Percentiles rank a stretch among this genome's conserved stretches.
phyloP scores from a whole-genome alignment of 2,113 vertebrate species.

The Rhinogobius similis region DNA sequence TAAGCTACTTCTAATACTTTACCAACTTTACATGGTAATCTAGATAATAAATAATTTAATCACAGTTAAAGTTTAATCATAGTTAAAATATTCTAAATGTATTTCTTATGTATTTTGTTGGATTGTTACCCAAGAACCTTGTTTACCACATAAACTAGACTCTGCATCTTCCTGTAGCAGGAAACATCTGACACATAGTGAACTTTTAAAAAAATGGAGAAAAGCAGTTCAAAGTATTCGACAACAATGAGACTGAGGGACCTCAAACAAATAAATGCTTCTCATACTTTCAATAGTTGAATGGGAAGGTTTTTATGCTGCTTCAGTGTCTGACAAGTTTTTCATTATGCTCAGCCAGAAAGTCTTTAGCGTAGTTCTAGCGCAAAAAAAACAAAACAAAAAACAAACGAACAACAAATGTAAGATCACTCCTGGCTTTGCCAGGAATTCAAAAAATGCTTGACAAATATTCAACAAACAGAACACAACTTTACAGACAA shows the following conservation, averaged over 20 bases:
- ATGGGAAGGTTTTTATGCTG: background rate
- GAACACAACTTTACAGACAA: too few species aligned
- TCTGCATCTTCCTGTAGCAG: constrained; percentile 35
- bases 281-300: background rate
- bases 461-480: too few species aligned
- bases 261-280: constrained; percentile 16
- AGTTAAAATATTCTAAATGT: background rate
- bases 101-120: background rate
- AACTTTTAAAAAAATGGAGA: constrained; percentile 6
- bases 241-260: constrained; percentile 38
- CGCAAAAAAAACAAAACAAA: background rate
- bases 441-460: too few species aligned
- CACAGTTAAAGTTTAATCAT: too few species aligned
- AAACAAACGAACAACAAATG: background rate
- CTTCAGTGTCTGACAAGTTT: background rate
- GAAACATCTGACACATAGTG: constrained; percentile 35
- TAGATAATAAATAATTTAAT: too few species aligned
- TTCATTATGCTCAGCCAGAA: background rate
- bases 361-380: background rate
- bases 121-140: background rate
- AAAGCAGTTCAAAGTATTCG: constrained; percentile 12
- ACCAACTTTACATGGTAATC: too few species aligned
- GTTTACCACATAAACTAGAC: background rate
- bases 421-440: too few species aligned
- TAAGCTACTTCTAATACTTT: background rate